Evolutionary conservation across 1,140 invertebrate genomes (phyloP).

Genomic region (Ctenoplectra terminalis): DNA sequence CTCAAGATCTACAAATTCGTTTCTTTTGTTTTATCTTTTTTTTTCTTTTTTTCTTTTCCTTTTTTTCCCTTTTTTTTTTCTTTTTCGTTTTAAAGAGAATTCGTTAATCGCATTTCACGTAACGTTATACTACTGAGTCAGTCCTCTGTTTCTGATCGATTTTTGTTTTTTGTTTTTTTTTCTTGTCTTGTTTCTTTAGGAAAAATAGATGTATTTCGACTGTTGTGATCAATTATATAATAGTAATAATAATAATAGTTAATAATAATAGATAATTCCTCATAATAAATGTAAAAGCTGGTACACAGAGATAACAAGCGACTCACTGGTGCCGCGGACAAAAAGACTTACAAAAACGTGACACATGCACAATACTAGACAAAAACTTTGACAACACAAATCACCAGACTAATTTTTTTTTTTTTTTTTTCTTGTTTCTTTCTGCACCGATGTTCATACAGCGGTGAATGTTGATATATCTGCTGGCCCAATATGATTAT

Average conservation of each 20-base stretch:
- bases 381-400: slow-evolving; percentile 81
- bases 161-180: too few species aligned
- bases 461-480: slow-evolving; percentile 69
- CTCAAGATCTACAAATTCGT: slow-evolving; percentile 50
- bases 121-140: slow-evolving; percentile 59
- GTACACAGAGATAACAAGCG: slow-evolving; percentile 80
- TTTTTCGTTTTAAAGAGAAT: slow-evolving; percentile 37
- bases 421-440: slow-evolving; percentile 54
- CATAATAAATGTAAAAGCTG: slow-evolving; percentile 80
- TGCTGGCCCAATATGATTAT: slow-evolving; percentile 70
- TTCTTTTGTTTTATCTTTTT: background rate
- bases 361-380: slow-evolving; percentile 81
- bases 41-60: too few species aligned
- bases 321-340: slow-evolving; percentile 74
- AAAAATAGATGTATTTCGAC: slow-evolving; percentile 66
- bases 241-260: slow-evolving; percentile 66
- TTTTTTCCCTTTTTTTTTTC: background rate
- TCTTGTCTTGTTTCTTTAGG: slow-evolving; percentile 53
- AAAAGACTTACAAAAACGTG: slow-evolving; percentile 82
- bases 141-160: slow-evolving; percentile 55
- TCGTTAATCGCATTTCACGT: slow-evolving; percentile 33
- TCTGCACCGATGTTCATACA: slow-evolving; percentile 69
- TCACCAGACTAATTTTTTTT: slow-evolving; percentile 76
- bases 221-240: slow-evolving; percentile 66
- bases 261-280: slow-evolving; percentile 69